phyloP scores from a whole-genome alignment of 2,888 invertebrate species.

The Spilosoma lubricipeda region DNA sequence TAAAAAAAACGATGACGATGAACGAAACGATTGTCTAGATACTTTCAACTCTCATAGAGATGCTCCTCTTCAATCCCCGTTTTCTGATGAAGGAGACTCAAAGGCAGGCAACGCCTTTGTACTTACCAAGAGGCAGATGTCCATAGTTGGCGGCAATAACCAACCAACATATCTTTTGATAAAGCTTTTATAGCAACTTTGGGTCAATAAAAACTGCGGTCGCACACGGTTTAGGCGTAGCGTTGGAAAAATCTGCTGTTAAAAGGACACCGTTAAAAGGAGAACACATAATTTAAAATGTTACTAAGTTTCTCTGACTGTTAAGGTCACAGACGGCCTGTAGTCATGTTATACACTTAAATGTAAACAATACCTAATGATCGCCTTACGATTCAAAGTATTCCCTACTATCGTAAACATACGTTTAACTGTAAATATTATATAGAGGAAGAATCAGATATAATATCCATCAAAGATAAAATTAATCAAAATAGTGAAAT shows the following conservation, averaged over 20 bases:
- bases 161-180: too few relatives aligned
- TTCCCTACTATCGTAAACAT: not conserved
- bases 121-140: too few relatives aligned
- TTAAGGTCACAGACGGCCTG: not conserved
- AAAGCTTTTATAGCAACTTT: conserved; percentile 30
- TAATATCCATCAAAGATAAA: not conserved
- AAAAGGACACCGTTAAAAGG: too few relatives aligned
- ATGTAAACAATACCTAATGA: not conserved
- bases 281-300: too few relatives aligned
- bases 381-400: not conserved
- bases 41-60: too few relatives aligned
- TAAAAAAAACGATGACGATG: too few relatives aligned
- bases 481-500: not conserved
- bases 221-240: conserved; percentile 5
- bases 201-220: conserved; percentile 13
- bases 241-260: not conserved
- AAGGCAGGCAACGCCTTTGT: not conserved
- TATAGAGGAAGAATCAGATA: too few relatives aligned
- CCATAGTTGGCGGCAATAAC: too few relatives aligned
- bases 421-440: too few relatives aligned
- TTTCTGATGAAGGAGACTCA: not conserved
- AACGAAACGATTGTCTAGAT: too few relatives aligned
- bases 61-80: too few relatives aligned
- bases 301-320: too few relatives aligned
- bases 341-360: not conserved